phyloP scores from a whole-genome alignment of 2,113 vertebrate species.

The Actenoides hombroni region DNA sequence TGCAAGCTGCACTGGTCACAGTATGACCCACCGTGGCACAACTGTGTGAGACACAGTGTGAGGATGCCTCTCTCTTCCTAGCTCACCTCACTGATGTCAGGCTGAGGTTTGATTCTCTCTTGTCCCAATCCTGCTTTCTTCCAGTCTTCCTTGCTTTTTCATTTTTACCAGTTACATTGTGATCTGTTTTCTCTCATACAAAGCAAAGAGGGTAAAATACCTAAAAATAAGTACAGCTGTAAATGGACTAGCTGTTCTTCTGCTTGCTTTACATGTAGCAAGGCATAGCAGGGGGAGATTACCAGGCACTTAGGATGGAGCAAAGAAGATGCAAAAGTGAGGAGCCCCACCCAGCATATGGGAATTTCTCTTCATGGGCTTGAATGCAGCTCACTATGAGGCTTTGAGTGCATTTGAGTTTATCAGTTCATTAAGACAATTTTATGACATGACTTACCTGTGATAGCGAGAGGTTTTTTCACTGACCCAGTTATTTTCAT shows the following conservation, averaged over 20 bases:
- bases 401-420: neutral
- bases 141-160: neutral
- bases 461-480: neutral
- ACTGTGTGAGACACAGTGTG: neutral
- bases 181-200: neutral
- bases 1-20: neutral
- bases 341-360: accelerated
- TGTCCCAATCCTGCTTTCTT: neutral
- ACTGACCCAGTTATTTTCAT: neutral
- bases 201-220: neutral
- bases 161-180: neutral
- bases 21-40: neutral
- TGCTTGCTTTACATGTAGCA: accelerated
- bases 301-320: accelerated
- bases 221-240: neutral
- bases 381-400: neutral
- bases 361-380: neutral
- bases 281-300: neutral
- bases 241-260: neutral
- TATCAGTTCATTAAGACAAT: neutral
- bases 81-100: neutral
- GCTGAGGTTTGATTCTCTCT: neutral
- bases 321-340: neutral
- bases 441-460: neutral
- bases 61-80: neutral